Evolutionary conservation across 2,888 invertebrate genomes (phyloP).

Genomic region (Aphodius sticticus): DNA sequence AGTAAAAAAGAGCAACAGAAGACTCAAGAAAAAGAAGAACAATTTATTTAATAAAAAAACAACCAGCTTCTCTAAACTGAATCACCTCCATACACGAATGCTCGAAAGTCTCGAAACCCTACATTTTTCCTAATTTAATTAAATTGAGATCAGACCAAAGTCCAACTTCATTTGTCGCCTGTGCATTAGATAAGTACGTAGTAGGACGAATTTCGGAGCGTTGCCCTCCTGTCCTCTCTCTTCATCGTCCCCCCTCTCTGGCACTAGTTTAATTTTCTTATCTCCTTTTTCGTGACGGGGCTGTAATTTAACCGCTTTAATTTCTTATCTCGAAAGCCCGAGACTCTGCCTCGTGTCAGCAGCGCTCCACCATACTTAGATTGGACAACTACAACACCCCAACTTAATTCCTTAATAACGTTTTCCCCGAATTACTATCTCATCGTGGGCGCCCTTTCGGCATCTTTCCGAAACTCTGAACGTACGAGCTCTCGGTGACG

Average conservation of each 20-base stretch:
- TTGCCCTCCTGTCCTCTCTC: not conserved
- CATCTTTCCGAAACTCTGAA: no score
- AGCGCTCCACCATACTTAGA: not conserved
- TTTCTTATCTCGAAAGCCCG: not conserved
- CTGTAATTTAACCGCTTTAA: not conserved
- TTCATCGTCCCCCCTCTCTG: not conserved
- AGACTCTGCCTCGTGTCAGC: not conserved
- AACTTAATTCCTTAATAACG: no score
- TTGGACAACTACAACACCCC: not conserved
- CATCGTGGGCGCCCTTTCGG: no score
- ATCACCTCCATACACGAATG: not conserved
- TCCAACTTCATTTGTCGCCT: not conserved
- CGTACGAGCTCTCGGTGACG: no score
- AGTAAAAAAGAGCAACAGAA: no score
- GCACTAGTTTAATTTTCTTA: not conserved
- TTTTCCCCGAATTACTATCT: no score
- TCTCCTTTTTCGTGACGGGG: not conserved
- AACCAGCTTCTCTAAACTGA: not conserved
- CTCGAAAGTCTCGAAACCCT: not conserved
- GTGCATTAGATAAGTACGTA: not conserved
- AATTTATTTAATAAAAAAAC: not conserved
- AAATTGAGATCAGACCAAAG: not conserved
- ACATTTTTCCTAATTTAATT: not conserved
- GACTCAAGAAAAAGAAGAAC: no score
- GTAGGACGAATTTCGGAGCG: not conserved